Percentiles rank a stretch among this genome's conserved stretches.
Conservation (phyloP, 2,888 invertebrate genomes). For the Dicyrtomina minuta region DNA sequence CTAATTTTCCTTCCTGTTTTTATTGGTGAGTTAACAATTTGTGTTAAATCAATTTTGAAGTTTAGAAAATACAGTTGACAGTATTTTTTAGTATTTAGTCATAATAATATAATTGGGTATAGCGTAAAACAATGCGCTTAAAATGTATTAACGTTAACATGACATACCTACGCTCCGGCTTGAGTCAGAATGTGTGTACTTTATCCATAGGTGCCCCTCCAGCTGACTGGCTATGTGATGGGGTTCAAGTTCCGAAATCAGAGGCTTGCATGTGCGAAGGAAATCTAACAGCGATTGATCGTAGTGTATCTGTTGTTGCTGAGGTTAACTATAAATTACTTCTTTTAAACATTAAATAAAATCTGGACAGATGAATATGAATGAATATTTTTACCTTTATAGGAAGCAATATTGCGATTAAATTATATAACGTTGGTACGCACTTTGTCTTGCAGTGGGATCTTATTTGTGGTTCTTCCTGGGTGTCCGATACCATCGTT, state of each 20-base stretch:
- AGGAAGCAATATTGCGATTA: neutral
- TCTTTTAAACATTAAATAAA: too few species aligned
- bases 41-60: neutral
- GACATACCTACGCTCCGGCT: too few species aligned
- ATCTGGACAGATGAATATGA: neutral
- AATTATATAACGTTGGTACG: neutral
- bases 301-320: slow-evolving; percentile 27
- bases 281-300: neutral
- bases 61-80: neutral
- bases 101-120: neutral
- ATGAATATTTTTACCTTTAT: neutral
- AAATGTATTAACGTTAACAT: too few species aligned
- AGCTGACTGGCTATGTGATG: slow-evolving; percentile 10
- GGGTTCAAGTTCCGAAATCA: neutral
- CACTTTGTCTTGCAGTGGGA: slow-evolving; percentile 37
- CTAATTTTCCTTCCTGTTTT: slow-evolving; percentile 46
- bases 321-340: slow-evolving; percentile 22
- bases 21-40: slow-evolving; percentile 39
- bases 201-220: slow-evolving; percentile 2
- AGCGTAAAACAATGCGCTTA: too few species aligned
- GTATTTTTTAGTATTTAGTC: neutral
- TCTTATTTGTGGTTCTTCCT: slow-evolving; percentile 36
- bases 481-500: slow-evolving; percentile 42
- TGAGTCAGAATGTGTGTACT: neutral
- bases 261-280: slow-evolving; percentile 5